These are phyloP conservation scores for Distichodus sexfasciatus DNA, from an alignment of 2,797 vertebrate species.

Conservation along the genomic window DNA sequence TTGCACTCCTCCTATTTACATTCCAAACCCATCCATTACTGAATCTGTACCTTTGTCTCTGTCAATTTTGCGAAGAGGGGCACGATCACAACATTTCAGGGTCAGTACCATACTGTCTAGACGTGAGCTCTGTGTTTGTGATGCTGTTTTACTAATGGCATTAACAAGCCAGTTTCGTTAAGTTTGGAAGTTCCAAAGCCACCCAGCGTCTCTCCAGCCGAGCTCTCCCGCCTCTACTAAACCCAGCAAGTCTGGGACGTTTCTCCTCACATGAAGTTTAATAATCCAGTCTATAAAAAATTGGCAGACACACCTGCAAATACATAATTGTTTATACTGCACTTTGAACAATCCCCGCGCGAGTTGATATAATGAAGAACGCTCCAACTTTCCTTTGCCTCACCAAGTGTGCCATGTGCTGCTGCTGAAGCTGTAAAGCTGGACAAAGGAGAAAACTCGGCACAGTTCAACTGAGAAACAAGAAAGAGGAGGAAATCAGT, in stretches of 20 bases:
- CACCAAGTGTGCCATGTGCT: constrained; percentile 13
- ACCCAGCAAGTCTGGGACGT: constrained; percentile 14
- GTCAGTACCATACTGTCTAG: background rate
- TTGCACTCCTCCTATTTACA: too few species aligned
- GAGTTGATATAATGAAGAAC: constrained; percentile 8
- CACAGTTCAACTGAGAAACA: too few species aligned
- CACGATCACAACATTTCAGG: constrained; percentile 13
- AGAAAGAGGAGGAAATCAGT: too few species aligned
- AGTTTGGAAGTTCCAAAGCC: constrained; percentile 27
- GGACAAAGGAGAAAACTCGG: too few species aligned
- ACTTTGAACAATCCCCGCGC: constrained; percentile 20
- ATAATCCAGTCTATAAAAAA: constrained; percentile 26
- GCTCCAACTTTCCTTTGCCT: constrained; percentile 27
- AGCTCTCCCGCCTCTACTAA: background rate
- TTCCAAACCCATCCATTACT: background rate
- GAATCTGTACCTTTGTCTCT: constrained; percentile 15
- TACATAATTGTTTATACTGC: constrained; percentile 22
- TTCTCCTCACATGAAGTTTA: constrained; percentile 32
- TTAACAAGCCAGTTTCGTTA: constrained; percentile 34
- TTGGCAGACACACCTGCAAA: background rate
- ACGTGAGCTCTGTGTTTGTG: constrained; percentile 12
- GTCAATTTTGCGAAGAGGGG: background rate
- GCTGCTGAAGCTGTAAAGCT: constrained; percentile 27
- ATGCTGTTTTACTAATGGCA: constrained; percentile 16
- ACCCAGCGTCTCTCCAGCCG: constrained; percentile 16